Base-by-base conservation (phyloP, 2,797 vertebrate genomes). In the Australoheros facetus region DNA sequence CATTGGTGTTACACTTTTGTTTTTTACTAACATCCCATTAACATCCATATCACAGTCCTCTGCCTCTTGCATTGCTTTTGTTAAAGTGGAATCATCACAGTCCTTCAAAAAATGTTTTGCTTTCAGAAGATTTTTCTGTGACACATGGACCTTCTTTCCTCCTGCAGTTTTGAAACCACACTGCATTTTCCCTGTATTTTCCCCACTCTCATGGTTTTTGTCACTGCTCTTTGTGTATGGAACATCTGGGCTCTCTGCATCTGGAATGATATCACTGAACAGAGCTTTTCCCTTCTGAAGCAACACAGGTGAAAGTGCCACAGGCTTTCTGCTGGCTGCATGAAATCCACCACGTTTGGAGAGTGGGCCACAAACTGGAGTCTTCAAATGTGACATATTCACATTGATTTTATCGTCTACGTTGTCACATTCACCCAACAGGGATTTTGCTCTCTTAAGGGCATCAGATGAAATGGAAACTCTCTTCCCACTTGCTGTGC, bases 311-410 rank as follows among this genome's bases (percentile, higher is more conserved):
- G 96, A 97, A 75, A 97, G 55, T 0, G 78, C 60, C 53, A 96
- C 93, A 11, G 72, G 82, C 79, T 96, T 97, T 80, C 94, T 96
- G 88, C 94, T 95, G 88, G 96, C 96, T 76, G 96, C 94, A 77
- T 81, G 71, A 83, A 93, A 91, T 32, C 95, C 95, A 87, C 91
- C 86, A 82, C 39, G 79, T 16, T 37, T 57, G 2, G 37, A 4
- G 17, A 57, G 48, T 28, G 53, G 69, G 17, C 5, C 10, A 56
- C 26, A 53, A 58, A 39, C 17, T 16, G 64, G 11, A 23, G 9
- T 30, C 42, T 71, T 64, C 5, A 39, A 78, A 71, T 30, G 19
- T 17, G 55, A 34, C 55, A 72, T 69, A 37, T 57, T 81, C 28
- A 45, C 7, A 45, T 4, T 1, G 1, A 37, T 54, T 74, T 78